Percentiles rank a stretch among this genome's conserved stretches.
Conservation (phyloP, 1,140 invertebrate genomes). For the Lamellibrachia luymesi region DNA sequence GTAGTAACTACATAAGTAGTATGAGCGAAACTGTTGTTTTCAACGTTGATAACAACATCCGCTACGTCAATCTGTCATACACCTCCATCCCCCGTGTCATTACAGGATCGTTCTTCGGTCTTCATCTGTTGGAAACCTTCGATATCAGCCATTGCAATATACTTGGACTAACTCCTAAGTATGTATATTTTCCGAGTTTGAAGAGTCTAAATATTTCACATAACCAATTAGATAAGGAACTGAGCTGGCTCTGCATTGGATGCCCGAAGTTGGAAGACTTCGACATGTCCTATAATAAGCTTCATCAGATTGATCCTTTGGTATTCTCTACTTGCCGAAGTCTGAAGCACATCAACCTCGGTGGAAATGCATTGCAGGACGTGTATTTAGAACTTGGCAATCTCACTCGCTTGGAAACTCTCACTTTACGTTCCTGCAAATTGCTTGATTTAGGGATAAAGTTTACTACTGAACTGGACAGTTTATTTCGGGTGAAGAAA, state of each 20-base stretch:
- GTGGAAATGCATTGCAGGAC: not conserved
- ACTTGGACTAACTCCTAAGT: not conserved
- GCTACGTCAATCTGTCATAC: not conserved
- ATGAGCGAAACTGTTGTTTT: not conserved
- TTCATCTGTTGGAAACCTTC: not conserved
- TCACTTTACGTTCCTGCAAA: not conserved
- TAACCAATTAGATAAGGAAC: not conserved
- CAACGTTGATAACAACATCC: not conserved
- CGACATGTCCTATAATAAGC: not conserved
- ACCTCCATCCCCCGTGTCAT: not conserved
- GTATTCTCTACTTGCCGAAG: not conserved
- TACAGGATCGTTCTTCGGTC: not conserved
- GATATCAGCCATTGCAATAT: not conserved
- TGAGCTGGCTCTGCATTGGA: not conserved
- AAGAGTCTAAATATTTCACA: not conserved
- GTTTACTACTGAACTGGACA: not conserved
- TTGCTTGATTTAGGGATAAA: not conserved
- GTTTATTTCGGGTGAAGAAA: not conserved
- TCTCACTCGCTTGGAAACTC: not conserved
- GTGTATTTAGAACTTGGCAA: not conserved
- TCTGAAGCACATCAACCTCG: not conserved
- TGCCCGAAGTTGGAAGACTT: not conserved
- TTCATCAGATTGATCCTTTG: not conserved
- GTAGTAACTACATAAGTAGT: not conserved
- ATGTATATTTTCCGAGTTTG: not conserved